Conservation (phyloP, 2,113 vertebrate species). For the Vidua macroura region DNA sequence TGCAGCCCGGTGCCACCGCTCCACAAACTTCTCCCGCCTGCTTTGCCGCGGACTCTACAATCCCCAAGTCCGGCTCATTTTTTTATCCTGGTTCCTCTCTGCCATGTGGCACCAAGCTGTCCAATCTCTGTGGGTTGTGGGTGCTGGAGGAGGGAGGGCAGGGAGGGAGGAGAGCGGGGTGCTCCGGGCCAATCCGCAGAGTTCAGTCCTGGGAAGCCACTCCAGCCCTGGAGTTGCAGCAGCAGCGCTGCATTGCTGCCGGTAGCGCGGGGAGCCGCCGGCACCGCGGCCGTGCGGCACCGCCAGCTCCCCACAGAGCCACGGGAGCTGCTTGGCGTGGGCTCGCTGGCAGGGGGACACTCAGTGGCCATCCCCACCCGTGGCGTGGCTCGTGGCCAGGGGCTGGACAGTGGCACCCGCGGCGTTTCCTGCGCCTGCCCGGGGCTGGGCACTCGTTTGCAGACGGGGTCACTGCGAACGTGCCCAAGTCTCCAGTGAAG, state of each 20-base stretch:
- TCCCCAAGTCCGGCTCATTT: neutral
- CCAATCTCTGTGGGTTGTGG: conserved; percentile 57
- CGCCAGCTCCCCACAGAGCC: neutral
- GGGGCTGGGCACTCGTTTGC: neutral
- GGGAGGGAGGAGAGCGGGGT: conserved; percentile 47
- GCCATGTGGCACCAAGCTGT: conserved; percentile 51
- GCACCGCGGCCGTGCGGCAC: neutral
- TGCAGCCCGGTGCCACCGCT: neutral
- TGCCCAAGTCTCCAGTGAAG: neutral
- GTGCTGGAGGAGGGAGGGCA: conserved; percentile 29
- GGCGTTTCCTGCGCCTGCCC: accelerated
- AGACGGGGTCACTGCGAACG: neutral
- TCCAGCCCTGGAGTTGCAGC: neutral
- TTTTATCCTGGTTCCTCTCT: conserved; percentile 39
- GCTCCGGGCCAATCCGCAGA: conserved; percentile 45
- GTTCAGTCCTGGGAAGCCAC: neutral
- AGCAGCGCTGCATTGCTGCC: neutral
- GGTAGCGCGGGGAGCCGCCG: neutral
- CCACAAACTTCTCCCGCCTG: neutral
- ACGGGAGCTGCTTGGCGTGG: neutral
- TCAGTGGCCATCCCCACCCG: accelerated
- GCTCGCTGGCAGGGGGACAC: neutral
- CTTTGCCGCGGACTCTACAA: neutral
- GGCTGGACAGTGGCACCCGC: neutral
- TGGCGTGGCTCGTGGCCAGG: neutral